Evolutionary conservation across 2,888 invertebrate genomes (phyloP), one percentile per base, ranked within the genome.

Genomic region (Graphium colonna): DNA sequence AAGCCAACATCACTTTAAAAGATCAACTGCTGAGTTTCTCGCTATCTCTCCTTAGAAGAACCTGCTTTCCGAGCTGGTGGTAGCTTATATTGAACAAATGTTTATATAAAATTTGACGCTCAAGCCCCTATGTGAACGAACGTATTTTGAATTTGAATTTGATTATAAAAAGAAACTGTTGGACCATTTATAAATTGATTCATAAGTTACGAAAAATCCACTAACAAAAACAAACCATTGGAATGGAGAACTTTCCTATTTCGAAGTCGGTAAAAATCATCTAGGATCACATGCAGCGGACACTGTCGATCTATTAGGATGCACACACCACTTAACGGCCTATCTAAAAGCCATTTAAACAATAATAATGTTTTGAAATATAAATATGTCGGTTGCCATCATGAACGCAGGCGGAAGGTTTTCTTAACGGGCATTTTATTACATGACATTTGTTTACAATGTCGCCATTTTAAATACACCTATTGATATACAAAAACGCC

Each of bases 341-440:
- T 28, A 51, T 51, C 44, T 51, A 51, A 51, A 51, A 51, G 51
- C 44, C 28, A 51, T 51, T 51, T 3, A 51, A 21, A 17, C 44
- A 44, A 51, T 44, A 39, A 51, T 28, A 17, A n/a, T 15, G 43
- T 28, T 40, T 18, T 28, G 39, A 48, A 40, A 48, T 31, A 16
- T 10, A 17, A 48, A 13, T 28, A 40, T 40, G 9, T 28, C 26
- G 26, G 46, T 49, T 49, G 40, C 41, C 3, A 41, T 49, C 12
- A 36, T 36, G 12, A 13, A 13, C 36, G 36, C n/a, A 12, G 36
- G 12, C 36, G 36, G 36, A 36, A 36, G 36, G 9, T 10, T 36
- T 12, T 12, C 36, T 12, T 12, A 4, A 36, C 12, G 1, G 36
- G 9, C 3, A 4, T 33, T 33, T 36, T 36, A 36, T 12, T 36